Percentiles rank a stretch among this genome's conserved stretches.
phyloP scores from a whole-genome alignment of 2,888 invertebrate genomes.

The Platycheirus albimanus region DNA sequence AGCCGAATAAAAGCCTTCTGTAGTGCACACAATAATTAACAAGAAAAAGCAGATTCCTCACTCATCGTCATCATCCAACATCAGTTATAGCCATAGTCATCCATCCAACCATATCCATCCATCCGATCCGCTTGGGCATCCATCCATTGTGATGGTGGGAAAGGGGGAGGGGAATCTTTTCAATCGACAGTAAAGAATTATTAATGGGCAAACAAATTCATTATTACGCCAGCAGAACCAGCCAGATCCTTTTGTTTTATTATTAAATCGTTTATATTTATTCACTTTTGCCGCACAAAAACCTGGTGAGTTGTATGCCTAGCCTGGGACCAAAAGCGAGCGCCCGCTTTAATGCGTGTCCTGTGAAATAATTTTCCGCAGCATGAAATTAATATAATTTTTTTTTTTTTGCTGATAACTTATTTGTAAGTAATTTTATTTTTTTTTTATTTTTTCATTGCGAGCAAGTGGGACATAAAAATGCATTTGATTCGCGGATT shows the following conservation, averaged over 20 bases:
- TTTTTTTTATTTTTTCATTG: slow-evolving; percentile 4
- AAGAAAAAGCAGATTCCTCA: slow-evolving; percentile 58
- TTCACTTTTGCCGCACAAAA: slow-evolving; percentile 49
- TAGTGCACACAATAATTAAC: slow-evolving; percentile 61
- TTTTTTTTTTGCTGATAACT: slow-evolving; percentile 37
- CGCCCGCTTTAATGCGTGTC: slow-evolving; percentile 58
- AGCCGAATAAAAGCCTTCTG: background rate
- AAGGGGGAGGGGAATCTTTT: slow-evolving; percentile 67
- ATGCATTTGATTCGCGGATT: slow-evolving; percentile 67
- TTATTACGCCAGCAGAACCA: slow-evolving; percentile 55
- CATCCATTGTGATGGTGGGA: slow-evolving; percentile 24
- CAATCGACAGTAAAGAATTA: slow-evolving; percentile 74
- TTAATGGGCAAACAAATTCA: slow-evolving; percentile 74
- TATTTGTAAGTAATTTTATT: slow-evolving; percentile 36
- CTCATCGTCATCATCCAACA: slow-evolving; percentile 37
- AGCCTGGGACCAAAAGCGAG: background rate
- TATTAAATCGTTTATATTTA: slow-evolving; percentile 65
- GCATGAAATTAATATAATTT: slow-evolving; percentile 47
- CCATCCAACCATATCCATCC: background rate
- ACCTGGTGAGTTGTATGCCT: slow-evolving; percentile 16
- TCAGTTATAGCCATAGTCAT: slow-evolving; percentile 4
- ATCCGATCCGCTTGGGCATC: background rate
- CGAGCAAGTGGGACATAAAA: slow-evolving; percentile 53
- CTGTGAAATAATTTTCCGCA: slow-evolving; percentile 64
- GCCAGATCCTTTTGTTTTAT: slow-evolving; percentile 62